These are phyloP conservation scores for Tetragonisca angustula DNA, from an alignment of 2,888 invertebrate genomes.

Conservation along the genomic window DNA sequence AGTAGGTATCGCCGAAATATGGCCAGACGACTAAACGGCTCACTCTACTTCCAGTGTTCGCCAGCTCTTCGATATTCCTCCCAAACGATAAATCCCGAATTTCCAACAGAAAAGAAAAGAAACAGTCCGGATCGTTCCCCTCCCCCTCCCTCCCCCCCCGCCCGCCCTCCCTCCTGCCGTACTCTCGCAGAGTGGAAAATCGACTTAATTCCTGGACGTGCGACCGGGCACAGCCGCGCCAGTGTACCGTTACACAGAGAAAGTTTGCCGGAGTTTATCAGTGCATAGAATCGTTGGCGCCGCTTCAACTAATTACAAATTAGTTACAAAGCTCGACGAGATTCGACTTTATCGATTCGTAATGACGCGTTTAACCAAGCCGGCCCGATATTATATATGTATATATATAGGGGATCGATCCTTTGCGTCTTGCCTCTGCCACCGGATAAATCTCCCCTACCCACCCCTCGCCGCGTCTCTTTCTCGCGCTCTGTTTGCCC, in stretches of 20 bases:
- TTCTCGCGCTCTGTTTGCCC: slow-evolving; percentile 1
- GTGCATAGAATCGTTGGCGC: slow-evolving; percentile 59
- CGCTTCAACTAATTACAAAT: slow-evolving; percentile 34
- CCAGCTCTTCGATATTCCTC: slow-evolving; percentile 7
- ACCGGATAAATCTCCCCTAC: neutral
- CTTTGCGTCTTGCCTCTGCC: neutral
- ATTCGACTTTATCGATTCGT: slow-evolving; percentile 41
- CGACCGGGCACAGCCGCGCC: slow-evolving; percentile 9
- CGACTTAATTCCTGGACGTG: slow-evolving; percentile 44
- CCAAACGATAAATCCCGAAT: slow-evolving; percentile 18
- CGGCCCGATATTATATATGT: neutral
- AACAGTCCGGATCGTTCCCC: no score
- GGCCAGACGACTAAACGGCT: no score
- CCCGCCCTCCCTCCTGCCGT: no score
- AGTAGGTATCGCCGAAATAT: slow-evolving; percentile 79
- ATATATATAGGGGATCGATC: neutral
- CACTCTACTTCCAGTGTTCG: no score
- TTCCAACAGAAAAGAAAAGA: no score
- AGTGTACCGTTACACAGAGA: slow-evolving; percentile 32
- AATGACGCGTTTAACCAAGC: slow-evolving; percentile 18
- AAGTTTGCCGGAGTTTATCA: slow-evolving; percentile 58
- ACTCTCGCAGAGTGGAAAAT: slow-evolving; percentile 52
- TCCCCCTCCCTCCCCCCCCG: no score
- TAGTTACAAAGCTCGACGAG: slow-evolving; percentile 7
- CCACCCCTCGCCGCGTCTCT: neutral